Conservation (phyloP, 1,140 invertebrate species). For the Listronotus bonariensis region DNA sequence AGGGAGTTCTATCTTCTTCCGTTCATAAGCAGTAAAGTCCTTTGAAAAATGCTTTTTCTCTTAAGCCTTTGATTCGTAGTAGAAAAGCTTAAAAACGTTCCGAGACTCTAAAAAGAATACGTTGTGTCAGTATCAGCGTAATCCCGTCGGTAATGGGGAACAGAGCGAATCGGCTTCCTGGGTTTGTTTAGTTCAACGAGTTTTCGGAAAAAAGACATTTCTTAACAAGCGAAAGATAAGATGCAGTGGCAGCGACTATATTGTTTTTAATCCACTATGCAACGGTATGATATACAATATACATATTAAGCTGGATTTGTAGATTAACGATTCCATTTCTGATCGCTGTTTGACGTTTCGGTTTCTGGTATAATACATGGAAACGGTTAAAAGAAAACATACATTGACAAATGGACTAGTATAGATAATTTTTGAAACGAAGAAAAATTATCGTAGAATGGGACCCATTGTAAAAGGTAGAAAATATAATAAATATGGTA, state of each 20-base stretch:
- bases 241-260: constrained; percentile 12
- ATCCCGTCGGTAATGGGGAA: constrained; percentile 30
- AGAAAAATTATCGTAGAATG: no score
- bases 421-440: no score
- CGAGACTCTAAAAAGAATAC: constrained; percentile 31
- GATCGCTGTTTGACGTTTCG: no score
- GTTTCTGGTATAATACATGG: no score
- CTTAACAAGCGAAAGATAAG: constrained; percentile 1
- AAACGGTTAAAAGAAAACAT: no score
- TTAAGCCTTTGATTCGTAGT: constrained; percentile 28
- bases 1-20: not conserved
- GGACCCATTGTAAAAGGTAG: no score
- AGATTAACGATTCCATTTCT: no score
- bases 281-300: no score
- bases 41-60: constrained; percentile 29
- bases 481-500: no score
- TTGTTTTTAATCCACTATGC: no score
- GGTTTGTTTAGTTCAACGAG: constrained; percentile 28
- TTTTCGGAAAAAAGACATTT: constrained; percentile 18
- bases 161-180: constrained; percentile 11
- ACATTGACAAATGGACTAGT: no score
- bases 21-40: constrained; percentile 27
- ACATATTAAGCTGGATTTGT: no score
- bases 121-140: constrained; percentile 29
- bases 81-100: constrained; percentile 30